Base-by-base conservation (phyloP, 2,113 vertebrate genomes). In the Bubo scandiacus region DNA sequence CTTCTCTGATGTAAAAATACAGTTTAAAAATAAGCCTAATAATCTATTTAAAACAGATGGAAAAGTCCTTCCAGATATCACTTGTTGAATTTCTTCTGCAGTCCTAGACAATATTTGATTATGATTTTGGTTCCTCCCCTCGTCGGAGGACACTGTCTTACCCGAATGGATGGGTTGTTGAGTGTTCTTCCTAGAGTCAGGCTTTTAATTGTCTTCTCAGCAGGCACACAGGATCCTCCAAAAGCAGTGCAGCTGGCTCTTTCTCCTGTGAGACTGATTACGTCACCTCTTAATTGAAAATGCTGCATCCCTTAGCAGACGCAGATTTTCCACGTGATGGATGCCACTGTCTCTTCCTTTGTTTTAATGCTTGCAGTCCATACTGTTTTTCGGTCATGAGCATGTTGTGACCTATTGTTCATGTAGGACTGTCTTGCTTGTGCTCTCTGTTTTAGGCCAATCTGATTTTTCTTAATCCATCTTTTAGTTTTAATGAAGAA, bases 261-360 rank as follows among this genome's bases (percentile, higher is more conserved):
- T 96, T 94, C 94, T 97, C 96, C 92, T 95, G 17, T 40, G 95
- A 97, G 96, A 34, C 92, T 34, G 55, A 72, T 97, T 83, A 95
- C 89, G 6, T 97, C 96, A 97, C 63, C 93, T 95, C 92, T 86
- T 96, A 81, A 96, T 91, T 97, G 97, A 71, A 79, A 96, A 66
- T 72, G 93, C 96, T 70, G 94, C 96, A 96, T 97, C 96, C 91
- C 95, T 85, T 26, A 90, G 82, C 91, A 92, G 93, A 29, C 68
- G 3, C 73, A 80, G 81, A 62, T 63, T 82, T 85, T 73, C 92
- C 95, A 87, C 26, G 72, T 88, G 71, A 22, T 40, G 70, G 89
- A 87, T 92, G 88, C 82, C 52, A 47, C 6, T 26, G 49, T 81
- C 89, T 74, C 73, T 72, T 30, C 52, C 96, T 95, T 95, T 94